Evolutionary conservation across 2,888 invertebrate genomes (phyloP), one percentile per base, ranked within the genome.

Genomic region (Heterodera filipjevi): DNA sequence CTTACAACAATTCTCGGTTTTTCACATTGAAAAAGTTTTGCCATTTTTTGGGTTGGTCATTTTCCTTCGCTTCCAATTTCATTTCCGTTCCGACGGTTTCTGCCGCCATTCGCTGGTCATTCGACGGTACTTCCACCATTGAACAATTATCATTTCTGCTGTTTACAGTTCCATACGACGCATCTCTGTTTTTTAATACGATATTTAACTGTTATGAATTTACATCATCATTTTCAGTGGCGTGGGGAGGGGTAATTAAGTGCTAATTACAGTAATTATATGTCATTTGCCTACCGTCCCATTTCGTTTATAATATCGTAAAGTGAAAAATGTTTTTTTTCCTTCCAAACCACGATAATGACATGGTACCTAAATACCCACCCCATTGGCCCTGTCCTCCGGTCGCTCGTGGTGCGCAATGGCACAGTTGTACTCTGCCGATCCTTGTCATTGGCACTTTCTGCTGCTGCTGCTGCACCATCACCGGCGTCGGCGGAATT

Each of bases 1-100:
- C 76, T 30, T 66, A 77, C 77, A 77, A 49, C 22, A 77, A 32
- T 53, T 77, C 77, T 74, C 44, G 46, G 59, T n/a, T 64, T 35
- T 49, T 75, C 33, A 59, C 44, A 30, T 27, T 22, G 46, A 66
- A n/a, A 66, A 35, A 35, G 16, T 19, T 19, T 3, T 46, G 27
- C 49, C 70, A 22, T 64, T 30, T 35, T n/a, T 27, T 19, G 33
- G 33, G 35, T 53, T 16, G 74, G n/a, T 30, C 14, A 78, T 77
- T 39, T 68, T 14, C n/a, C n/a, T n/a, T n/a, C n/a, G n/a, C n/a
- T n/a, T n/a, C 30, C 75, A n/a, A n/a, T 77, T 39, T 32, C 22
- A 33, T 22, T 64, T 49, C 27, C 59, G 59, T 27, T 27, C 27
- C 59, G 27, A 59, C 59, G 59, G 59, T 59, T 27, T n/a, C 6